phyloP scores from a whole-genome alignment of 2,113 vertebrate genomes.

The Canis aureus region DNA sequence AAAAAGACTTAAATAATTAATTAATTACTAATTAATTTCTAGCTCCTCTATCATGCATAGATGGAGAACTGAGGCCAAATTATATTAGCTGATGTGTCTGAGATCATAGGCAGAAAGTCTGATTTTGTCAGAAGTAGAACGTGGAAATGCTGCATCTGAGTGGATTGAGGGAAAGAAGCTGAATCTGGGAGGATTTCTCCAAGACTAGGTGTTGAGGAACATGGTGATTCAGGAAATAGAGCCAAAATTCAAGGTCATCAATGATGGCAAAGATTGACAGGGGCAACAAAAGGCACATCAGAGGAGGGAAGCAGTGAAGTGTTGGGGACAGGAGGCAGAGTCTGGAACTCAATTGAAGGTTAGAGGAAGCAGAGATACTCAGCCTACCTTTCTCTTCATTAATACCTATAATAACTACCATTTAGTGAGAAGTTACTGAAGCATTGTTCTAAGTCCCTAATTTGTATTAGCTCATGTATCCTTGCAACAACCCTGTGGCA shows the following conservation, averaged over 20 bases:
- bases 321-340: fast-evolving
- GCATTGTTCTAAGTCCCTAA: neutral
- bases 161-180: neutral
- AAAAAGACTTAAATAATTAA: neutral
- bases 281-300: neutral
- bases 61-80: neutral
- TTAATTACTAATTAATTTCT: neutral
- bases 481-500: neutral
- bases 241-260: neutral
- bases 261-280: neutral
- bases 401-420: neutral
- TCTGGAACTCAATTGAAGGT: neutral
- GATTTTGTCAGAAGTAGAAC: neutral
- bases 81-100: neutral
- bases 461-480: neutral
- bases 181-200: neutral
- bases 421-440: neutral
- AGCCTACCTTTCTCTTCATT: neutral
- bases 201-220: neutral
- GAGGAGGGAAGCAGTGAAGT: neutral
- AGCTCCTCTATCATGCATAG: neutral
- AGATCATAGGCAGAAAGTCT: neutral
- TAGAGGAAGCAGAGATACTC: neutral
- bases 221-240: fast-evolving
- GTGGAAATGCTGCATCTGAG: neutral